Evolutionary conservation across 2,888 invertebrate species (phyloP).

Genomic region (Cylindroiulus punctatus): DNA sequence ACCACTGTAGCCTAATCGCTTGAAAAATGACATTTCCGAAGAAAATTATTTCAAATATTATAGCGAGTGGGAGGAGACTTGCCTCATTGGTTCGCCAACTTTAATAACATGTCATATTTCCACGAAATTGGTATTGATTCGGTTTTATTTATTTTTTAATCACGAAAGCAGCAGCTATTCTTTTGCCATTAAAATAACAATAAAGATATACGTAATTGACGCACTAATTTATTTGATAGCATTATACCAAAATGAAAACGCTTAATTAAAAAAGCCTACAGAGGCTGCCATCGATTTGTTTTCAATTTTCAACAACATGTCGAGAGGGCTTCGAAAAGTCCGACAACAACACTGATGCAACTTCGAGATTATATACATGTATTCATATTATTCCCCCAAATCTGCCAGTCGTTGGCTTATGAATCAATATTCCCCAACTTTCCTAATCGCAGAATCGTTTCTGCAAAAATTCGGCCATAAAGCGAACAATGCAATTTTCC

Average conservation of each 20-base stretch:
- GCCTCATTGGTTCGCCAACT: slow-evolving; percentile 12
- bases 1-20: neutral
- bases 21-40: neutral
- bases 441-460: neutral
- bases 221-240: slow-evolving; percentile 49
- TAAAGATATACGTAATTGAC: slow-evolving; percentile 46
- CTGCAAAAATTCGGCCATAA: neutral
- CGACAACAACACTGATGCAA: too few relatives aligned
- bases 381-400: too few relatives aligned
- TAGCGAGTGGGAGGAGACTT: neutral
- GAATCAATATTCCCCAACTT: neutral
- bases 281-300: slow-evolving; percentile 40
- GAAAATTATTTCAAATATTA: slow-evolving; percentile 12
- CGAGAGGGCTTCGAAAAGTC: neutral
- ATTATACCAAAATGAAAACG: slow-evolving; percentile 47
- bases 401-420: neutral
- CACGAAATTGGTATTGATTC: slow-evolving; percentile 35
- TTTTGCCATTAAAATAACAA: slow-evolving; percentile 48
- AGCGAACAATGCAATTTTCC: slow-evolving; percentile 20
- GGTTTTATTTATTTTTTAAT: slow-evolving; percentile 5
- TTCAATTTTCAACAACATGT: slow-evolving; percentile 20
- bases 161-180: slow-evolving; percentile 20
- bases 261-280: slow-evolving; percentile 49
- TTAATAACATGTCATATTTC: slow-evolving; percentile 32
- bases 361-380: too few relatives aligned